Evolutionary conservation across 2,113 vertebrate genomes (phyloP).

Genomic region (Chaenocephalus aceratus): DNA sequence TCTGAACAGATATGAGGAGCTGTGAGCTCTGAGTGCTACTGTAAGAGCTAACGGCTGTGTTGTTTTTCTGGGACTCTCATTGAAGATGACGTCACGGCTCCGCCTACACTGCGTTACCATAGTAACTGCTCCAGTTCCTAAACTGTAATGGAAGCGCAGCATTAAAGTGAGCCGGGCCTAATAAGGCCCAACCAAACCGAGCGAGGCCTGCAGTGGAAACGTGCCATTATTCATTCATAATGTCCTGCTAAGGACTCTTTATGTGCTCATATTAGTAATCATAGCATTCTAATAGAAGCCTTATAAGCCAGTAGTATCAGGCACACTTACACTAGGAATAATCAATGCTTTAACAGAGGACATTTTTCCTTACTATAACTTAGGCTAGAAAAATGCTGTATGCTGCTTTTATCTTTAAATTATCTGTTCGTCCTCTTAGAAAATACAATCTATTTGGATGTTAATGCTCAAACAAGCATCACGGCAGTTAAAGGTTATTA

Average conservation of each 20-base stretch:
- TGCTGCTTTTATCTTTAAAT: not conserved
- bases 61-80: too few relatives aligned
- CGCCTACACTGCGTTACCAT: too few relatives aligned
- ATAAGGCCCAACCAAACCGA: too few relatives aligned
- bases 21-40: too few relatives aligned
- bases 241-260: slow-evolving; percentile 5
- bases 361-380: not conserved
- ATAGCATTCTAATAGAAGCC: slow-evolving; percentile 23
- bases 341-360: slow-evolving; percentile 11
- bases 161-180: too few relatives aligned
- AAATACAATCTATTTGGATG: slow-evolving; percentile 24
- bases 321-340: not conserved
- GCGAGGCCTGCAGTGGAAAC: too few relatives aligned
- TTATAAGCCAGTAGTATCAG: slow-evolving; percentile 17
- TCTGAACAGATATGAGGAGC: too few relatives aligned
- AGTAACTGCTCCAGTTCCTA: too few relatives aligned
- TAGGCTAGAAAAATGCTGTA: not conserved
- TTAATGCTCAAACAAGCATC: slow-evolving; percentile 26
- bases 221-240: not conserved
- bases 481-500: slow-evolving; percentile 33
- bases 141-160: too few relatives aligned
- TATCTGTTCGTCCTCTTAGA: slow-evolving; percentile 27
- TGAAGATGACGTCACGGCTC: too few relatives aligned
- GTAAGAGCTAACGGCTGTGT: too few relatives aligned
- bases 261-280: slow-evolving; percentile 59